Evolutionary conservation across 2,113 vertebrate genomes (phyloP), one percentile per base, ranked within the genome.

Genomic region (Hyaena hyaena): DNA sequence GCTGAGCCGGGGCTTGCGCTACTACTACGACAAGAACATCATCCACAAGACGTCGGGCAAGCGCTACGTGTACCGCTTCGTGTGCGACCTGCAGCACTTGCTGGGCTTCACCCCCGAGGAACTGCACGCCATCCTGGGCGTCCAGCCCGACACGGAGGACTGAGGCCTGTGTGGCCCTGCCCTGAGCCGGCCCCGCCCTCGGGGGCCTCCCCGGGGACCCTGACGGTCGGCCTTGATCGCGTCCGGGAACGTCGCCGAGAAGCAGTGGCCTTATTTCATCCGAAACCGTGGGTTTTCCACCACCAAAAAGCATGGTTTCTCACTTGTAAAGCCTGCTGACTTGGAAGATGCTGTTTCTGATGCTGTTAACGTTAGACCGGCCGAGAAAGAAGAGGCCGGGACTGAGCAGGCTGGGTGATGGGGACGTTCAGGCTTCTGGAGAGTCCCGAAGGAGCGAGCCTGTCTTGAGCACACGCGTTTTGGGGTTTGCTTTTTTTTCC

Each of bases 21-120:
- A 99, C 71, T 99, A 99, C 63, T 99, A 99, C 0, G 99, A 99
- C 98, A 99, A 99, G 98, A 99, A 99, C 98, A 99, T 99, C 98
- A 99, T 99, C 98, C 99, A 99, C 98, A 99, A 99, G 98, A 99
- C 99, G 0, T 98, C 99, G 0, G 99, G 99, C 0, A 99, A 99
- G 45, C 99, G 99, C 87, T 99, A 99, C 0, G 99, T 99, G 17
- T 99, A 99, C 93, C 99, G 99, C 92, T 99, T 99, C 3, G 99
- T 99, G 9, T 99, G 99, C 0, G 99, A 99, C 98, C 99, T 99
- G 45, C 99, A 99, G 71, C 99, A 98, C 89, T 97, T 99, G 92
- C 98, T 99, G 97, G 99, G 99, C 2, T 99, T 99, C 98, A 98
- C 98, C 0, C 99, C 99, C 0, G 99, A 99, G 94, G 99, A 99